These are phyloP conservation scores for Myrmecobius fasciatus DNA, from an alignment of 2,113 vertebrate genomes.

Conservation along the genomic window DNA sequence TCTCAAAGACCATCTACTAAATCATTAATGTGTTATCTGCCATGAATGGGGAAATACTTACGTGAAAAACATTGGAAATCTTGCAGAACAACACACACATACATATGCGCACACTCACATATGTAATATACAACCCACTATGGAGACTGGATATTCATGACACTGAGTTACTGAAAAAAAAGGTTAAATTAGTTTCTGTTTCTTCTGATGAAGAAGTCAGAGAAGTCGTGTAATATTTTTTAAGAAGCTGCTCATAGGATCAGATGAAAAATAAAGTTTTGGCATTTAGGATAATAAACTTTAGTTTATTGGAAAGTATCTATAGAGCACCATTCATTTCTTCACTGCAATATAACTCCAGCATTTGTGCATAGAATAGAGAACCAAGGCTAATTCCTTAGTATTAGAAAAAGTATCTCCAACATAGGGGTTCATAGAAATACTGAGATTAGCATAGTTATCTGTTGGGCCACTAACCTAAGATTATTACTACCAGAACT, in stretches of 20 bases:
- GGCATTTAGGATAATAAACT: background rate
- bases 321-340: background rate
- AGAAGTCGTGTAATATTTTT: background rate
- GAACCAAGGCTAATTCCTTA: background rate
- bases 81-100: background rate
- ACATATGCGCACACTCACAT: background rate
- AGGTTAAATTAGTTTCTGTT: background rate
- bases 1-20: background rate
- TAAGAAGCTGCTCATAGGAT: background rate
- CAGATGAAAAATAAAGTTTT: background rate
- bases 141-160: background rate
- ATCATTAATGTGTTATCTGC: background rate
- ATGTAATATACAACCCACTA: background rate
- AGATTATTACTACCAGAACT: background rate
- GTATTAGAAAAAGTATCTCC: background rate
- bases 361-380: background rate
- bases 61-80: background rate
- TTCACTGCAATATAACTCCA: background rate
- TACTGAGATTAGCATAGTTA: background rate
- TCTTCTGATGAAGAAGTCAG: background rate
- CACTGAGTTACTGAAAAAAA: background rate
- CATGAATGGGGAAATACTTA: background rate
- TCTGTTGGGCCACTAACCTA: background rate
- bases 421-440: background rate
- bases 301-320: background rate